These are phyloP conservation scores for Platycnemis pennipes DNA, from an alignment of 2,888 invertebrate species.

Conservation along the genomic window DNA sequence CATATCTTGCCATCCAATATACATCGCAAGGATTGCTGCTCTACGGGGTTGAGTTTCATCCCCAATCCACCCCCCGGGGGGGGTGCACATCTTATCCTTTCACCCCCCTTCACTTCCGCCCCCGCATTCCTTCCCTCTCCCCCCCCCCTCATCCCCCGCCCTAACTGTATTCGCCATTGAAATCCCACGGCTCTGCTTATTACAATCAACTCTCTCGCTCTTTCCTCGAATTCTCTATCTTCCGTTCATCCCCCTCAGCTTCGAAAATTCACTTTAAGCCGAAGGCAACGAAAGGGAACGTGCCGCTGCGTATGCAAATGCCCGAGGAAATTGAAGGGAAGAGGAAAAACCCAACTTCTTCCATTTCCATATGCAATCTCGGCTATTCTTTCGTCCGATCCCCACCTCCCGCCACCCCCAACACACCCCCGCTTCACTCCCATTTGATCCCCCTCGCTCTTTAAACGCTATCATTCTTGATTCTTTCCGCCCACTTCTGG, in stretches of 20 bases:
- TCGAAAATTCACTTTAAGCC: constrained; percentile 62
- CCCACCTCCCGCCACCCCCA: neutral
- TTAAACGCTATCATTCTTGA: neutral
- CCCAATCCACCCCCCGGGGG: neutral
- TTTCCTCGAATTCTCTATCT: neutral
- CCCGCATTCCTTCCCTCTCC: neutral
- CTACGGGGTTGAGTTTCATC: neutral
- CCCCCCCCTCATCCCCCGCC: neutral
- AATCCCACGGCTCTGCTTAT: constrained; percentile 55
- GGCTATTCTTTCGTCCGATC: neutral
- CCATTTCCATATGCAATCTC: constrained; percentile 66
- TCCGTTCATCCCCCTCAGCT: neutral
- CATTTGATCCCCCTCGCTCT: neutral
- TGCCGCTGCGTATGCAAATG: constrained; percentile 51
- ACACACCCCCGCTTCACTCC: neutral
- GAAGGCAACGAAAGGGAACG: constrained; percentile 41
- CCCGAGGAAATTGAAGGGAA: constrained; percentile 45
- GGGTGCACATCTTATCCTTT: neutral
- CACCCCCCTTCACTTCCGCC: neutral
- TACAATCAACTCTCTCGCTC: constrained; percentile 30
- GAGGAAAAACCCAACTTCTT: constrained; percentile 44
- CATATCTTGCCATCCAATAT: constrained; percentile 46
- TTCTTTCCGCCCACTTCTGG: neutral
- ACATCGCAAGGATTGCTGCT: neutral
- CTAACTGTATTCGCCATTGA: constrained; percentile 15